Percentiles rank a stretch among this genome's conserved stretches.
Evolutionary conservation across 1,140 invertebrate genomes (phyloP).

Genomic region (Cardiocondyla obscurior): DNA sequence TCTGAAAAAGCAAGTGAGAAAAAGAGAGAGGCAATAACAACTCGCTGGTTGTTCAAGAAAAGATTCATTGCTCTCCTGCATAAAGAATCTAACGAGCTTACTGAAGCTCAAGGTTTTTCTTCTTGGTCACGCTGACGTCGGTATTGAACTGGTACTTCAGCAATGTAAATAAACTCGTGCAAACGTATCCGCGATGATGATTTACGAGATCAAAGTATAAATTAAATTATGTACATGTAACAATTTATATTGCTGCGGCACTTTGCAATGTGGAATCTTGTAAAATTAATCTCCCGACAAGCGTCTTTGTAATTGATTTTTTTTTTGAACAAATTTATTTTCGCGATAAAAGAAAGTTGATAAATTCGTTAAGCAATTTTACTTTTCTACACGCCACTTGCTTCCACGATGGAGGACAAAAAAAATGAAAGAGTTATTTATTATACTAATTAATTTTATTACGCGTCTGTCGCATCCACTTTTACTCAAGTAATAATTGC

Average conservation of each 20-base stretch:
- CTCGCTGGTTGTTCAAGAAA: constrained; percentile 35
- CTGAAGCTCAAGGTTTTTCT: constrained; percentile 29
- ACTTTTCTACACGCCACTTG: neutral
- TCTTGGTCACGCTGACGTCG: neutral
- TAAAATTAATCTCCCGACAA: neutral
- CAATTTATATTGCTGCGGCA: neutral
- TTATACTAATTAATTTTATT: neutral
- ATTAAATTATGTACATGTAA: constrained; percentile 5
- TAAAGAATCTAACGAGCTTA: constrained; percentile 40
- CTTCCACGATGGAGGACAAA: neutral
- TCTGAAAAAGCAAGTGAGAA: neutral
- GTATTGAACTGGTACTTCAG: constrained; percentile 18
- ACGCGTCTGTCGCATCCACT: neutral
- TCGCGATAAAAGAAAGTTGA: neutral
- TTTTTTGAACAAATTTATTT: neutral
- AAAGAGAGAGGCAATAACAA: constrained; percentile 35
- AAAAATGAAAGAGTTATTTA: neutral
- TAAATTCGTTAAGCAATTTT: neutral
- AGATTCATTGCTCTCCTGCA: constrained; percentile 46
- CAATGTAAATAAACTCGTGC: neutral
- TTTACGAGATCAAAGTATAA: constrained; percentile 10
- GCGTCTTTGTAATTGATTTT: neutral
- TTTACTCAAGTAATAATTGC: neutral
- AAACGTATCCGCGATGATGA: constrained; percentile 3
- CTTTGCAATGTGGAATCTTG: neutral